Percentiles rank a stretch among this genome's conserved stretches.
Evolutionary conservation across 2,888 invertebrate genomes (phyloP).

Genomic region (Carcina quercana): DNA sequence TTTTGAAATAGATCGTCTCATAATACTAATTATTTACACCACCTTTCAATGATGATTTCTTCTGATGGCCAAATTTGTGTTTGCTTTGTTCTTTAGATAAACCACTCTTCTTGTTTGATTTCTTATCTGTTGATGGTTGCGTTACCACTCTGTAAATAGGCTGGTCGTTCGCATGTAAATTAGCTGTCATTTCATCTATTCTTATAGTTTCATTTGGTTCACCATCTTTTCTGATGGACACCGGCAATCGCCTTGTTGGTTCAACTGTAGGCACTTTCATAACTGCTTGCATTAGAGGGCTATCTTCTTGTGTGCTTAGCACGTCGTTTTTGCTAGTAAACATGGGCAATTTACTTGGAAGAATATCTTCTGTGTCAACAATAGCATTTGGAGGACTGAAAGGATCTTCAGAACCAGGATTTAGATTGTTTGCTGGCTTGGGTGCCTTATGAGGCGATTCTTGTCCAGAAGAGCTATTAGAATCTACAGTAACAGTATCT

Average conservation of each 20-base stretch:
- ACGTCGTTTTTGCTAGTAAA: conserved; percentile 54
- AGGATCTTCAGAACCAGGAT: conserved; percentile 28
- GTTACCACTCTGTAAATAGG: conserved; percentile 66
- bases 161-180: conserved; percentile 63
- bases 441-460: conserved; percentile 29
- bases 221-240: conserved; percentile 53
- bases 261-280: conserved; percentile 55
- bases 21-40: no score
- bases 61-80: conserved; percentile 57
- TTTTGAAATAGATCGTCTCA: conserved; percentile 1
- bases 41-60: conserved; percentile 67
- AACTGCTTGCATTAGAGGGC: conserved; percentile 58
- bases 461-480: conserved; percentile 26
- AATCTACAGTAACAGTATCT: conserved; percentile 33
- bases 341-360: conserved; percentile 50
- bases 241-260: conserved; percentile 43
- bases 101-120: conserved; percentile 50
- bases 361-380: conserved; percentile 34
- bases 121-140: conserved; percentile 58
- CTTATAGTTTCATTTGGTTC: conserved; percentile 56
- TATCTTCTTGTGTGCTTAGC: conserved; percentile 53
- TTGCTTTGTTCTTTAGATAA: conserved; percentile 48
- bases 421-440: conserved; percentile 29
- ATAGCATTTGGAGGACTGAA: conserved; percentile 32
- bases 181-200: conserved; percentile 60